Conservation (phyloP, 2,888 invertebrate species). For the Megalurothrips usitatus region DNA sequence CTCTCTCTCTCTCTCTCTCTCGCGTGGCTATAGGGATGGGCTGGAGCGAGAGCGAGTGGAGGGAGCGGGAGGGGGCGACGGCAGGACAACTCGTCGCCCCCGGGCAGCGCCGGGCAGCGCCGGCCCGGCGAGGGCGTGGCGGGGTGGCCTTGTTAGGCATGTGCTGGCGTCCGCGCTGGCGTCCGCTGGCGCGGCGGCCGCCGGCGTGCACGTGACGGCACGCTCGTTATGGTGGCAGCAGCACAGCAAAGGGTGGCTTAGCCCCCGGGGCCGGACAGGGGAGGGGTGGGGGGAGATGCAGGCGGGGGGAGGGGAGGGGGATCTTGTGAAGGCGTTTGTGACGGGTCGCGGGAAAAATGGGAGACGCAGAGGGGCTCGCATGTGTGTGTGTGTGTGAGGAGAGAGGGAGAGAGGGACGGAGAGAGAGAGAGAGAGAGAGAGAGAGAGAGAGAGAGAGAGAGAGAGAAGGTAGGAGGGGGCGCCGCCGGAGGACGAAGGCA, state of each 20-base stretch:
- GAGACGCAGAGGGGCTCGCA: too few species aligned
- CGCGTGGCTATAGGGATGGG: not conserved
- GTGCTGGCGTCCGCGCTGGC: not conserved
- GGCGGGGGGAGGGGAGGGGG: not conserved
- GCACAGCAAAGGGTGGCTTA: not conserved
- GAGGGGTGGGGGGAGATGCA: not conserved
- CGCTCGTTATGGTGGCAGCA: conserved; percentile 9
- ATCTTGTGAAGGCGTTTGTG: too few species aligned
- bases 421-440: not conserved
- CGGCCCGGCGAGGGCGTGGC: not conserved
- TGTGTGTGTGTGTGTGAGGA: too few species aligned
- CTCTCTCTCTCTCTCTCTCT: not conserved
- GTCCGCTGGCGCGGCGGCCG: too few species aligned
- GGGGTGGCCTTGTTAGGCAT: conserved; percentile 17
- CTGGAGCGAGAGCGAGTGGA: not conserved
- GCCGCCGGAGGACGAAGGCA: too few species aligned
- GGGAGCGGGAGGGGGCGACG: too few species aligned
- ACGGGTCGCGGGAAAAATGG: not conserved
- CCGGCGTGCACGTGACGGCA: conserved; percentile 3
- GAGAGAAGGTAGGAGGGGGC: too few species aligned
- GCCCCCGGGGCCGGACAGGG: not conserved
- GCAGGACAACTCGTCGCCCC: not conserved
- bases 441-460: too few species aligned
- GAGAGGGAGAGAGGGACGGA: not conserved
- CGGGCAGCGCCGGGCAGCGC: not conserved